phyloP scores from a whole-genome alignment of 2,113 vertebrate species.

The Pseudopipra pipra region DNA sequence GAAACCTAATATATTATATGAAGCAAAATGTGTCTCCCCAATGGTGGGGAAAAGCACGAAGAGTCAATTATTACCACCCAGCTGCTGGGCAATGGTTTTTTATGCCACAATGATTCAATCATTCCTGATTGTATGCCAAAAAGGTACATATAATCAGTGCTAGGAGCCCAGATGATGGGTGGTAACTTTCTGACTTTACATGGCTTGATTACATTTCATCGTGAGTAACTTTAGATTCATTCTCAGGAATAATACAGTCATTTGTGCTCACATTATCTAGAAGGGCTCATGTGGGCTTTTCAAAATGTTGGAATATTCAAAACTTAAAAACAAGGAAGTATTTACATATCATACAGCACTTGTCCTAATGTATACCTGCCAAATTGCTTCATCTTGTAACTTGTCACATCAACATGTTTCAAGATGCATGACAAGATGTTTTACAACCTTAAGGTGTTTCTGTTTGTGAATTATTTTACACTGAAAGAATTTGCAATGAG shows the following conservation, averaged over 20 bases:
- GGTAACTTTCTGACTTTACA: neutral
- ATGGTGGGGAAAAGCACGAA: neutral
- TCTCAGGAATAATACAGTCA: neutral
- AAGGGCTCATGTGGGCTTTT: neutral
- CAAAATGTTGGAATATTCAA: neutral
- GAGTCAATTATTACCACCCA: neutral
- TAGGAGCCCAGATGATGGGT: neutral
- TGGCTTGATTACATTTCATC: neutral
- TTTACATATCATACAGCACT: slow-evolving; percentile 3
- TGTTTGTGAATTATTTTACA: slow-evolving; percentile 48
- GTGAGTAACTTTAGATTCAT: neutral
- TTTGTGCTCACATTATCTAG: neutral
- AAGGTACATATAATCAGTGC: neutral
- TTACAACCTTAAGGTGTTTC: slow-evolving; percentile 44
- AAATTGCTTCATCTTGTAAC: slow-evolving; percentile 36
- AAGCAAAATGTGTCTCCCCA: neutral
- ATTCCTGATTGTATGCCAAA: neutral
- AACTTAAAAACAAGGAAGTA: neutral
- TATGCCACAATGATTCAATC: neutral
- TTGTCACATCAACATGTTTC: slow-evolving; percentile 30
- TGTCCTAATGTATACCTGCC: slow-evolving; percentile 22
- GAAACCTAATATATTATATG: neutral
- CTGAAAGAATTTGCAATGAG: neutral
- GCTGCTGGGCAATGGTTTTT: neutral
- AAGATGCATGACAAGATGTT: slow-evolving; percentile 42